Conservation (phyloP, 2,113 vertebrate genomes). For the Sialia sialis region DNA sequence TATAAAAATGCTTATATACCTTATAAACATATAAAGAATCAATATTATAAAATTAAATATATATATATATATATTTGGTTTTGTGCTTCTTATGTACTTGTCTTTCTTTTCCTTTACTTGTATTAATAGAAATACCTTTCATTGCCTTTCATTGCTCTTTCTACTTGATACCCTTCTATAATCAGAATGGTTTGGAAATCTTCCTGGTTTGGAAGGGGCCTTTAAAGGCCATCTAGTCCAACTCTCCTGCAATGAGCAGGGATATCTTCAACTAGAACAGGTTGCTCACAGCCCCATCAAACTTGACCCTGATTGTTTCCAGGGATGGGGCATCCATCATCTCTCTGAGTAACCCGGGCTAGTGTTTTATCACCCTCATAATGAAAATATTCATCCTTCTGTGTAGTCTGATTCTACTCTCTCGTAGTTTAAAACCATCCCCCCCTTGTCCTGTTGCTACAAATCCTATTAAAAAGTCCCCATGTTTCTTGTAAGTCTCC, state of each 20-base stretch:
- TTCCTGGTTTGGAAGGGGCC: not conserved
- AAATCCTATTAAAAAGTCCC: not conserved
- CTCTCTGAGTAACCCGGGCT: not conserved
- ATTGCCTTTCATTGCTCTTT: not conserved
- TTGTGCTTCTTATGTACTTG: not conserved
- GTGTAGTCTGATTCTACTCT: not conserved
- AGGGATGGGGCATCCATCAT: not conserved
- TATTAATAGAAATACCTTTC: not conserved
- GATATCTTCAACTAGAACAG: not conserved
- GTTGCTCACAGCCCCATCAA: not conserved
- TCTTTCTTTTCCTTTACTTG: not conserved
- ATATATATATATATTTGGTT: not conserved
- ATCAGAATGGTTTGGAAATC: not conserved
- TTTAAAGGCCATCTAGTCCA: not conserved
- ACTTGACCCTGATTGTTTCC: not conserved
- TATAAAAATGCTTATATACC: not conserved
- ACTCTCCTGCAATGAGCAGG: not conserved
- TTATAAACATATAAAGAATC: not conserved
- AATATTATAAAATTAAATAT: not conserved
- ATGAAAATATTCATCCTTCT: not conserved
- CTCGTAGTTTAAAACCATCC: not conserved
- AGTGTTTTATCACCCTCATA: not conserved
- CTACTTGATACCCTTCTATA: not conserved
- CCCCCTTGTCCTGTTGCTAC: accelerated
- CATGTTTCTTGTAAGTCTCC: not conserved